Percentiles rank a stretch among this genome's conserved stretches.
phyloP scores from a whole-genome alignment of 2,888 invertebrate species.

The Parelbella ahira region DNA sequence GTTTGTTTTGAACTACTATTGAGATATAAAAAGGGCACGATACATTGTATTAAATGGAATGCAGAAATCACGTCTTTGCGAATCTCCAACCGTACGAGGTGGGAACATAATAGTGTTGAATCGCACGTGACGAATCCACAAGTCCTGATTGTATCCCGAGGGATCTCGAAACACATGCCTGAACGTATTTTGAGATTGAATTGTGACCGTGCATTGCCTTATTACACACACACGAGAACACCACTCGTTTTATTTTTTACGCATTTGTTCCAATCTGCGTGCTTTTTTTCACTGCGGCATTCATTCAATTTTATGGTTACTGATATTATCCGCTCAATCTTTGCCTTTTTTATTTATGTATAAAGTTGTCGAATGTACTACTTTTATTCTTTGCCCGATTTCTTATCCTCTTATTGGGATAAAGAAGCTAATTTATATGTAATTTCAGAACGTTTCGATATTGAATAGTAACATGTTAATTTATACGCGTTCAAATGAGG shows the following conservation, averaged over 20 bases:
- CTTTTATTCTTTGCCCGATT: too few relatives aligned
- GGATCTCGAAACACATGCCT: conserved; percentile 14
- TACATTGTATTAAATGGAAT: neutral
- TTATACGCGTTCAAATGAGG: too few relatives aligned
- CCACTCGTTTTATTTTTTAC: conserved; percentile 32
- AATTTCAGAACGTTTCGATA: neutral
- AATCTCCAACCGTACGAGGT: conserved; percentile 13
- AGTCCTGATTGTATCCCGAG: conserved; percentile 19
- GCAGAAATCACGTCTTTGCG: conserved; percentile 13
- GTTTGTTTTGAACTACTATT: too few relatives aligned
- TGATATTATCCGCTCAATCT: conserved; percentile 30
- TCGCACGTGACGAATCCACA: conserved; percentile 20
- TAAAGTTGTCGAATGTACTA: conserved; percentile 23
- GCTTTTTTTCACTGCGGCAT: conserved; percentile 28
- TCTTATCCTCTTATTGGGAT: neutral
- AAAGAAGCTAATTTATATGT: neutral
- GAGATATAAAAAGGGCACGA: too few relatives aligned
- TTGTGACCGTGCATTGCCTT: conserved; percentile 28
- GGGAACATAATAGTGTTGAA: conserved; percentile 19
- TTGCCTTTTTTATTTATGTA: conserved; percentile 28
- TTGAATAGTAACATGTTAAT: too few relatives aligned
- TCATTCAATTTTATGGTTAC: conserved; percentile 34
- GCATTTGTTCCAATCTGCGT: conserved; percentile 29
- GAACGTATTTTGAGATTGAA: conserved; percentile 26
- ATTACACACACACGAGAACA: conserved; percentile 26